A percentile compares a stretch with the other conserved stretches of the same genome.
Evolutionary conservation across 2,113 vertebrate species (phyloP).

Genomic region (Capreolus pygargus): DNA sequence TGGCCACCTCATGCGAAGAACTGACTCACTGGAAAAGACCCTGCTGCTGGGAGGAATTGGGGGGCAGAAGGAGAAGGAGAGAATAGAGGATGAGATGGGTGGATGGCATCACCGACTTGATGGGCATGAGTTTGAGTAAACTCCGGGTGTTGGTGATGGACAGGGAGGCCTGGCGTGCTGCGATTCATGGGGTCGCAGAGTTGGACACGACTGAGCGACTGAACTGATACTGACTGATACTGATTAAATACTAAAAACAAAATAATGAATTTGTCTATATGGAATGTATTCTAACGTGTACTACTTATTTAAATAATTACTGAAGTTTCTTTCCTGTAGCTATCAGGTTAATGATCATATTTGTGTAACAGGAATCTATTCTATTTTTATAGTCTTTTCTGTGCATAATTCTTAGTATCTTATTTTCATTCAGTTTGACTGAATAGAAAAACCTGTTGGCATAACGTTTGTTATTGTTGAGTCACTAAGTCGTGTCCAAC

Average conservation of each 20-base stretch:
- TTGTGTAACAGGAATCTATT: slow-evolving; percentile 20
- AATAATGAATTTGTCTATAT: not conserved
- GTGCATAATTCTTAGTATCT: not conserved
- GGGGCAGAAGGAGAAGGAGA: too few relatives aligned
- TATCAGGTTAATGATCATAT: slow-evolving; percentile 34
- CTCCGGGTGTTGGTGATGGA: too few relatives aligned
- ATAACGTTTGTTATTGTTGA: not conserved
- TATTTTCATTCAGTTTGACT: slow-evolving; percentile 50
- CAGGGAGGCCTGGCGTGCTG: too few relatives aligned
- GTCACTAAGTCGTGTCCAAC: not conserved
- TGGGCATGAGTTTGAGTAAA: too few relatives aligned
- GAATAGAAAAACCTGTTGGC: slow-evolving; percentile 34
- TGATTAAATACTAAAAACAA: not conserved
- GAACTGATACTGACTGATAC: too few relatives aligned
- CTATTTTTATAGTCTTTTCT: not conserved
- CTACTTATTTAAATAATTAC: slow-evolving; percentile 9
- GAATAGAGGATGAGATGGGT: too few relatives aligned
- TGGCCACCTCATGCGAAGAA: too few relatives aligned
- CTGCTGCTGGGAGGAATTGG: too few relatives aligned
- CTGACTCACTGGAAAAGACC: too few relatives aligned
- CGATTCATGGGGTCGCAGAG: too few relatives aligned
- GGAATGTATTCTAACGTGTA: not conserved
- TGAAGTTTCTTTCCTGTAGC: not conserved
- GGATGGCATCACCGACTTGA: too few relatives aligned
- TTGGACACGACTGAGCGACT: too few relatives aligned